Evolutionary conservation across 2,113 vertebrate genomes (phyloP).

Genomic region (Micromys minutus): DNA sequence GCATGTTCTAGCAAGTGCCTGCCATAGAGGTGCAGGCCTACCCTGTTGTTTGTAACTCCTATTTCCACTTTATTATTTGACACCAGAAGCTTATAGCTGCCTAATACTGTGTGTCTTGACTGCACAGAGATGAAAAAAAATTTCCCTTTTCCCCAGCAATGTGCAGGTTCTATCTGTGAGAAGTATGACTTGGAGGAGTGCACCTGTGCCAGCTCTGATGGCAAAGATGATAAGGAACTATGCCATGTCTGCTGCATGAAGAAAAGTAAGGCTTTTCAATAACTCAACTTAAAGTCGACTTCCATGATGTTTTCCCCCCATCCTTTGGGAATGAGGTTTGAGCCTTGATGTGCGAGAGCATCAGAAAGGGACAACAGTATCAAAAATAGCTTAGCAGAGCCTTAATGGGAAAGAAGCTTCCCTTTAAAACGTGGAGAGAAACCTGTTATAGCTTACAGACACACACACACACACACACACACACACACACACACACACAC

Average conservation of each 20-base stretch:
- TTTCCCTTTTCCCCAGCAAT: conserved; percentile 87
- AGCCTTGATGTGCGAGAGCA: neutral
- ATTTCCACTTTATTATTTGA: conserved; percentile 40
- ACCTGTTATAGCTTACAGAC: neutral
- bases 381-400: neutral
- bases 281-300: neutral
- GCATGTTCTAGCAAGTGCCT: neutral
- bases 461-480: neutral
- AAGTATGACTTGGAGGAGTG: conserved; percentile 93
- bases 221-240: conserved; percentile 92
- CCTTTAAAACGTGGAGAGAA: neutral
- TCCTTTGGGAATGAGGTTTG: neutral
- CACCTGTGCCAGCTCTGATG: conserved; percentile 91
- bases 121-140: conserved; percentile 37
- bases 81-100: neutral
- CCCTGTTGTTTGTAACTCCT: neutral
- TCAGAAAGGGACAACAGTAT: neutral
- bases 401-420: neutral
- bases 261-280: conserved; percentile 89
- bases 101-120: conserved; percentile 46
- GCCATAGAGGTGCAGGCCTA: neutral
- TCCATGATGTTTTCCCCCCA: neutral
- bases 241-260: conserved; percentile 99
- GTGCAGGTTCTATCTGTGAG: conserved; percentile 96
- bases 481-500: neutral